Evolutionary conservation across 2,888 invertebrate species (phyloP).

Genomic region (Lamellibrachia satsuma): DNA sequence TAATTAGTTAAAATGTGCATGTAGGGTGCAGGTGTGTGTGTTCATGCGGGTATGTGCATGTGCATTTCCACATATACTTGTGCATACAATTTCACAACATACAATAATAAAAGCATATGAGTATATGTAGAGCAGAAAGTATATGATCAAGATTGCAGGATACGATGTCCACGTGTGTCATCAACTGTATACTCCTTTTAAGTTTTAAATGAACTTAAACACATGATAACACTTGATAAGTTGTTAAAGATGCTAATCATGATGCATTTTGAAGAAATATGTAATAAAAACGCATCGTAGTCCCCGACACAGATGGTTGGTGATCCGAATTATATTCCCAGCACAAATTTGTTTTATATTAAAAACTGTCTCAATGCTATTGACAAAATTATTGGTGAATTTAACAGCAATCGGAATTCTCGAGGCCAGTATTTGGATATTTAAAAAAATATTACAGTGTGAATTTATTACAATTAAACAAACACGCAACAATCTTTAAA

Average conservation of each 20-base stretch:
- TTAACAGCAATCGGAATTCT: background rate
- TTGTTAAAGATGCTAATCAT: background rate
- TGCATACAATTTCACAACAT: background rate
- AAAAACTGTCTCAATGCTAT: background rate
- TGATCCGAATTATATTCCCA: background rate
- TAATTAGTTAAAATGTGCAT: background rate
- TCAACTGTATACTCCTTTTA: background rate
- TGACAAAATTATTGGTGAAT: background rate
- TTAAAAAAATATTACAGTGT: background rate
- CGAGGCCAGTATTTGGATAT: background rate
- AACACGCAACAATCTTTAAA: background rate
- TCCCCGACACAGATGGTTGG: background rate
- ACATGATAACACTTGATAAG: background rate
- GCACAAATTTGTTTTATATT: background rate
- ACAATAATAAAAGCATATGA: background rate
- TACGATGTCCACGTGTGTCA: background rate
- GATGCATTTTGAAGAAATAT: background rate
- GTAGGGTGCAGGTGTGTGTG: background rate
- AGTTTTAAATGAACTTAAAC: background rate
- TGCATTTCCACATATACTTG: background rate
- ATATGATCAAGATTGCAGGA: background rate
- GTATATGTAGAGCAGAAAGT: background rate
- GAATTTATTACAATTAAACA: background rate
- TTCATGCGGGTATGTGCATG: background rate
- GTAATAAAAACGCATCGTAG: background rate